Evolutionary conservation across 2,888 invertebrate species (phyloP), one percentile per base, ranked within the genome.

Genomic region (Nephrotoma appendiculata): DNA sequence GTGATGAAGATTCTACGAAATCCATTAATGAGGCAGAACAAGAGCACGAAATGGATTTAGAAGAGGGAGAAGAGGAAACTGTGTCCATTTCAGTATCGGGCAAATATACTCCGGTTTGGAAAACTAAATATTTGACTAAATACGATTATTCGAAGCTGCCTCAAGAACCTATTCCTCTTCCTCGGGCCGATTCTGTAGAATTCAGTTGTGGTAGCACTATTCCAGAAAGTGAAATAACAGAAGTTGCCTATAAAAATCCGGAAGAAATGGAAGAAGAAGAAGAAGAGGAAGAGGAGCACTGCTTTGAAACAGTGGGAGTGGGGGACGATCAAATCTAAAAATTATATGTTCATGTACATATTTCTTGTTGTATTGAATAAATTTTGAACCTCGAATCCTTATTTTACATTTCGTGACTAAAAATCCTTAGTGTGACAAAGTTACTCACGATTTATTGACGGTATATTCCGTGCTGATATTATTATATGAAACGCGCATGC

Each of bases 121-220:
- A 94, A 5, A 95, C 95, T 0, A 93, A 95, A 88, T 94, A 93
- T 88, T 93, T 96, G 43, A 94, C 94, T 0, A 92, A 93, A 0
- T 96, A 95, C 89, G 94, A 94, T 91, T 93, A 94, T 2, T 94
- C 96, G 86, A 92, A 95, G 88, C 90, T 96, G 86, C 96, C 96
- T 0, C 94, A 94, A 0, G 95, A 95, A 88, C 94, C 96, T 0
- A 92, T 94, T 0, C 94, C 95, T 0, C 90, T 95, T 71, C 94
- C 94, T 0, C 92, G 94, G 5, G 93, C 93, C 87, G 95, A 95
- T 90, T 95, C 95, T 0, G 91, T 91, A 86, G 87, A 89, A 1
- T 91, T 91, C 0, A 87, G 90, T 2, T 91, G 91, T 88, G 90
- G 91, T 2, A 41, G 89, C 42, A 88, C 89, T 44, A 89, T 89